These are phyloP conservation scores for Anniella stebbinsi DNA, from an alignment of 2,797 vertebrate species.

Conservation along the genomic window DNA sequence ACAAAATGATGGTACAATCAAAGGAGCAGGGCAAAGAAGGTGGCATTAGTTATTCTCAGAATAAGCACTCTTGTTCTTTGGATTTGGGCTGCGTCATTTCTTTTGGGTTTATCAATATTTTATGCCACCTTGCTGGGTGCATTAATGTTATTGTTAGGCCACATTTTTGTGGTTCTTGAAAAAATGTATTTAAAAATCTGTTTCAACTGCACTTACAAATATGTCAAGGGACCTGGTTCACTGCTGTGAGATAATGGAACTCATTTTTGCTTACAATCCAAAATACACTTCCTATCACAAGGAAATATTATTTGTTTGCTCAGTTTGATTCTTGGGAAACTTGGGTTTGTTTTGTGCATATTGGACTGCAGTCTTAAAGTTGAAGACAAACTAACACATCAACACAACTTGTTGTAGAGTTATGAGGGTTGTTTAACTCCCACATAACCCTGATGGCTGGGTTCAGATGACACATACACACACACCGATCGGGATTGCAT, in stretches of 20 bases:
- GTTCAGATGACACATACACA: too few relatives aligned
- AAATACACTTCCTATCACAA: neutral
- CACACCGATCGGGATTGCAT: too few relatives aligned
- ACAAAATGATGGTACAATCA: constrained; percentile 11
- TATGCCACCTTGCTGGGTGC: constrained; percentile 61
- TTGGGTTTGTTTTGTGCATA: neutral
- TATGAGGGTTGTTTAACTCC: too few relatives aligned
- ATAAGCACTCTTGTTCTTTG: constrained; percentile 67
- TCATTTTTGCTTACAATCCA: constrained; percentile 7
- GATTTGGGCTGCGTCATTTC: constrained; percentile 66
- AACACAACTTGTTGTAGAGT: too few relatives aligned
- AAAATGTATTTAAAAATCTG: neutral
- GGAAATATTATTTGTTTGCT: neutral
- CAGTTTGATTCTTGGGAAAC: constrained; percentile 2
- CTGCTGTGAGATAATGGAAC: constrained; percentile 26
- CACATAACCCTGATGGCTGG: too few relatives aligned
- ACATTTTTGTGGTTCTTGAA: neutral
- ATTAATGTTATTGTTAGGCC: constrained; percentile 53
- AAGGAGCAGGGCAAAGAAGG: constrained; percentile 42
- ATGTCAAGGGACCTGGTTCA: constrained; percentile 11
- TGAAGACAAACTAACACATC: neutral
- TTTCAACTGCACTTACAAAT: constrained; percentile 7
- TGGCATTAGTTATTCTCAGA: constrained; percentile 62
- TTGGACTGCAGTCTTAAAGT: neutral
- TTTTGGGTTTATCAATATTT: constrained; percentile 73